Conservation (phyloP, 2,888 invertebrate species). For the Smittia aterrima region DNA sequence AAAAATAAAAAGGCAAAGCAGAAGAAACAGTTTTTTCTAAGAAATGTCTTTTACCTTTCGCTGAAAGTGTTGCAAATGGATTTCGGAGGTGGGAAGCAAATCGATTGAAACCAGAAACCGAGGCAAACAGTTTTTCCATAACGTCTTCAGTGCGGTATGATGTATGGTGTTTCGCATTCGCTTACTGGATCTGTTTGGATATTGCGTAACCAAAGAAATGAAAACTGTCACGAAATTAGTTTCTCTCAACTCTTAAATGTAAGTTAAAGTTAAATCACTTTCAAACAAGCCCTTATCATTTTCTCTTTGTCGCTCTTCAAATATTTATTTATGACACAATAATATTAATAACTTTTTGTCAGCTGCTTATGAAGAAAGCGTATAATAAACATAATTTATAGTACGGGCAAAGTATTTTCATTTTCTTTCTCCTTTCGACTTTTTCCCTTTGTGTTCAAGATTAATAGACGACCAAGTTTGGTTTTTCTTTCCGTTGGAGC, state of each 20-base stretch:
- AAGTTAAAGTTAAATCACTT: too few relatives aligned
- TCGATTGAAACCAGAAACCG: background rate
- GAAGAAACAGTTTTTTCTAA: too few relatives aligned
- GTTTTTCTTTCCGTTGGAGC: too few relatives aligned
- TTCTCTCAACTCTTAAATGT: too few relatives aligned
- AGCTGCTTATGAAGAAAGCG: background rate
- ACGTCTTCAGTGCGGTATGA: background rate
- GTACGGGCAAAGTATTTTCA: background rate
- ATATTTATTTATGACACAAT: constrained; percentile 33
- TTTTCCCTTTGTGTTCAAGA: background rate
- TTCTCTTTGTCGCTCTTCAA: constrained; percentile 24
- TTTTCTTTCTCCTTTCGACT: background rate
- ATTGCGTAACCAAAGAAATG: too few relatives aligned
- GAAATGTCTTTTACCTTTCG: too few relatives aligned
- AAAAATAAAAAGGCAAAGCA: too few relatives aligned
- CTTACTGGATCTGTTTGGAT: too few relatives aligned
- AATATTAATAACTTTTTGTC: constrained; percentile 33
- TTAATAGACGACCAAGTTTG: too few relatives aligned
- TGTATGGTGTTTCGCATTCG: constrained; percentile 25
- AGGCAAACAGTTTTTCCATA: background rate
- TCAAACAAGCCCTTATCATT: too few relatives aligned
- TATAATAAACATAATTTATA: background rate
- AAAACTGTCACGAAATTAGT: too few relatives aligned
- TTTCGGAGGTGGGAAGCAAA: background rate
- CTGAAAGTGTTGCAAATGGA: background rate